phyloP scores from a whole-genome alignment of 1,140 invertebrate genomes.

The Pteromalus puparum region DNA sequence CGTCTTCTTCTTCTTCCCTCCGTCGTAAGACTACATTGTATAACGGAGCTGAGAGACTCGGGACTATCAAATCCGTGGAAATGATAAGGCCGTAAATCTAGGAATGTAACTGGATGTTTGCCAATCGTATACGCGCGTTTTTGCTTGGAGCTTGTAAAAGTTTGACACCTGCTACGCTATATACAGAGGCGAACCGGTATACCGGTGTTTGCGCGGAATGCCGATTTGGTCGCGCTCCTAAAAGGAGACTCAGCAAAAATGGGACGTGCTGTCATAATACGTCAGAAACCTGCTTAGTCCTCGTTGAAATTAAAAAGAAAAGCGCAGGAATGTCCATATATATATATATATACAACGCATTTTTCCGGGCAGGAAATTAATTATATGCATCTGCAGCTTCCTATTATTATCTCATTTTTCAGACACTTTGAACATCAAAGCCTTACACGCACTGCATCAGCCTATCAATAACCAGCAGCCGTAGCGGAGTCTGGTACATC shows the following conservation, averaged over 20 bases:
- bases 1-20: not conserved
- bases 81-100: constrained; percentile 2
- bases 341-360: not conserved
- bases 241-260: no score
- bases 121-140: not conserved
- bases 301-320: no score
- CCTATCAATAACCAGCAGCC: constrained; percentile 19
- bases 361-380: not conserved
- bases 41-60: not conserved
- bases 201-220: no score
- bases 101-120: not conserved
- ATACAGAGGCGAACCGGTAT: no score
- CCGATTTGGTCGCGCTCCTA: no score
- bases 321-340: not conserved
- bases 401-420: constrained; percentile 26
- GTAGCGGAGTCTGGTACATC: constrained; percentile 2
- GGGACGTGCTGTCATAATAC: not conserved
- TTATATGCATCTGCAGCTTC: not conserved
- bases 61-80: no score
- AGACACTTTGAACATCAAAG: not conserved
- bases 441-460: not conserved
- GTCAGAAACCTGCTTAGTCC: no score
- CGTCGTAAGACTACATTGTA: not conserved
- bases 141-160: no score
- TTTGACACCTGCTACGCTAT: no score